Evolutionary conservation across 2,888 invertebrate species (phyloP).

Genomic region (Torymus auratus): DNA sequence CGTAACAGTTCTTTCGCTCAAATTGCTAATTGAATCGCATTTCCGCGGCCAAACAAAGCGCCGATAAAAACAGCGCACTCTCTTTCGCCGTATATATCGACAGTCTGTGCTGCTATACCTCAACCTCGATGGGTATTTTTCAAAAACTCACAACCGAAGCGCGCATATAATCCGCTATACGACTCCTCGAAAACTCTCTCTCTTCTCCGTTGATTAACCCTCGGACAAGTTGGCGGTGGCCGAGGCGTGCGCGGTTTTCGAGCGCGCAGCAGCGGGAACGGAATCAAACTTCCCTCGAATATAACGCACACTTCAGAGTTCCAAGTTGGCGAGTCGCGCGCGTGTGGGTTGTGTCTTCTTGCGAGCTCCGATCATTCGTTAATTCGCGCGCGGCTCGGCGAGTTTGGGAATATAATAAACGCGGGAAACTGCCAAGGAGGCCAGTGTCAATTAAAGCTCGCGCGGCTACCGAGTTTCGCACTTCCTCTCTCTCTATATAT

Average conservation of each 20-base stretch:
- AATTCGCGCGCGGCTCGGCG: conserved; percentile 22
- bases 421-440: not conserved
- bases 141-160: not conserved
- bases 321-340: not conserved
- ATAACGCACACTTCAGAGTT: conserved; percentile 37
- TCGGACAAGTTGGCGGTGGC: conserved; percentile 38
- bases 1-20: no score
- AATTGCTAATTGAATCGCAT: not conserved
- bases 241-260: not conserved
- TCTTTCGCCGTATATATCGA: no score
- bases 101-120: no score
- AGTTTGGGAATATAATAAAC: conserved; percentile 2
- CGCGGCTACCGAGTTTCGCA: not conserved
- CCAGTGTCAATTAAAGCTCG: conserved; percentile 1
- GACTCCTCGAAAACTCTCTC: conserved; percentile 7
- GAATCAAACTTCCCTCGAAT: conserved; percentile 45
- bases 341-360: conserved; percentile 25
- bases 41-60: not conserved
- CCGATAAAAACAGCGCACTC: no score
- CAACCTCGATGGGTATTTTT: no score
- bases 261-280: not conserved
- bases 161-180: conserved; percentile 21
- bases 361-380: conserved; percentile 35
- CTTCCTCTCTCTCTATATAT: no score
- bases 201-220: conserved; percentile 48